Conservation (phyloP, 1,140 invertebrate species). For the Chelonus insularis region DNA sequence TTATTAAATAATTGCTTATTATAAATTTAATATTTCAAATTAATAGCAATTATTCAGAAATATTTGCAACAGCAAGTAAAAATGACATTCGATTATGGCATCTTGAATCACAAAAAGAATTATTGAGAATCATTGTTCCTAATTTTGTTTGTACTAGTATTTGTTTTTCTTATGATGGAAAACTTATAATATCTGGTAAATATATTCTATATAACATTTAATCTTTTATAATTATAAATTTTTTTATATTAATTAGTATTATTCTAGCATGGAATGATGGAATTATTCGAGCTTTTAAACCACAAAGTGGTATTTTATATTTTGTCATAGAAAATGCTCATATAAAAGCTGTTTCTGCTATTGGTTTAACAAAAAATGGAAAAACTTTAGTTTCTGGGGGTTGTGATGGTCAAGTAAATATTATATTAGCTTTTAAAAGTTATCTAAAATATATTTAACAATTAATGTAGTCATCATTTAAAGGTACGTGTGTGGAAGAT, state of each 20-base stretch:
- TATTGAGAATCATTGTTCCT: slow-evolving; percentile 78
- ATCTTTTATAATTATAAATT: neutral
- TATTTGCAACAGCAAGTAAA: slow-evolving; percentile 83
- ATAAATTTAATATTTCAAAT: neutral
- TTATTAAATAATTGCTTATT: neutral
- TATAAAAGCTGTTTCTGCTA: slow-evolving; percentile 80
- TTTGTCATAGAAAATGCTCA: slow-evolving; percentile 85
- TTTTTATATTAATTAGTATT: neutral
- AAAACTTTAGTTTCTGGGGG: slow-evolving; percentile 81
- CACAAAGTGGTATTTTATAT: slow-evolving; percentile 76
- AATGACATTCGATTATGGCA: slow-evolving; percentile 87
- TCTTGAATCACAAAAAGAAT: slow-evolving; percentile 72
- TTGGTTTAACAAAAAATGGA: slow-evolving; percentile 74
- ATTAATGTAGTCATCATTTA: too few species aligned
- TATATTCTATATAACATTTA: slow-evolving; percentile 14
- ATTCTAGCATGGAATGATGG: slow-evolving; percentile 82
- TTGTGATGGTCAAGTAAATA: slow-evolving; percentile 77
- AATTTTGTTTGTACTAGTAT: slow-evolving; percentile 84
- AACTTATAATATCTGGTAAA: slow-evolving; percentile 74
- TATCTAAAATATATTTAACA: too few species aligned
- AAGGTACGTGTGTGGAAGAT: slow-evolving; percentile 78
- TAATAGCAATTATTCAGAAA: slow-evolving; percentile 71
- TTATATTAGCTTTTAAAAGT: too few species aligned
- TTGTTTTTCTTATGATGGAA: slow-evolving; percentile 77
- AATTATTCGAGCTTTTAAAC: slow-evolving; percentile 81